Evolutionary conservation across 2,888 invertebrate species (phyloP), one percentile per base, ranked within the genome.

Genomic region (Iphiclides podalirius): DNA sequence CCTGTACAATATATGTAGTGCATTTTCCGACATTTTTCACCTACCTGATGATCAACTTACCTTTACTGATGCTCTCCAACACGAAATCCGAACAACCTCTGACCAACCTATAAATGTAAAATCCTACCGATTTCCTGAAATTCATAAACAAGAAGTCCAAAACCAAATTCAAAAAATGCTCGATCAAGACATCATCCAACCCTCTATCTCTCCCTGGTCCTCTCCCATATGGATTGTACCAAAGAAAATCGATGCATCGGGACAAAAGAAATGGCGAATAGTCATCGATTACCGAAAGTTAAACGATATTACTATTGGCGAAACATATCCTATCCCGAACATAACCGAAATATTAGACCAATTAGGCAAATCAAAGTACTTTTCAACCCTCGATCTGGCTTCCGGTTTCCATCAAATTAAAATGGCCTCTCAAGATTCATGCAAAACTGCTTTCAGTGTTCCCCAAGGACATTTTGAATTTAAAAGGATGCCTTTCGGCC

Each of bases 221-320:
- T 6, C 28, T 28, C 28, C 28, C 2, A 28, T 28, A 6, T 28
- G 28, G 28, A n/a, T 28, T 9, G 28, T 9, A 9, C 28, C n/a
- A 6, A 28, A 28, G 8, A 70, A 69, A 51, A 28, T 48, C 4
- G 68, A 70, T 36, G 56, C 64, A 1, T 55, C 57, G 57, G 59
- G 26, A 0, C 55, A 54, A 43, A 14, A 38, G 1, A 28, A 28
- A n/a, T 28, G 6, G 28, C 28, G n/a, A 3, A 28, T 28, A 9
- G 28, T 28, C 28, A 28, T 28, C n/a, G 28, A 28, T 28, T 28
- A 28, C 8, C 7, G 28, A n/a, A 6, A 28, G n/a, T 28, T 28
- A 28, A 28, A 28, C 8, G 28, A 28, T n/a, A 28, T 28, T 8
- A n/a, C 28, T 28, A 28, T 28, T 28, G 9, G 28, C n/a, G 28